These are phyloP conservation scores for Dasypolia templi DNA, from an alignment of 2,888 invertebrate genomes.

Conservation along the genomic window DNA sequence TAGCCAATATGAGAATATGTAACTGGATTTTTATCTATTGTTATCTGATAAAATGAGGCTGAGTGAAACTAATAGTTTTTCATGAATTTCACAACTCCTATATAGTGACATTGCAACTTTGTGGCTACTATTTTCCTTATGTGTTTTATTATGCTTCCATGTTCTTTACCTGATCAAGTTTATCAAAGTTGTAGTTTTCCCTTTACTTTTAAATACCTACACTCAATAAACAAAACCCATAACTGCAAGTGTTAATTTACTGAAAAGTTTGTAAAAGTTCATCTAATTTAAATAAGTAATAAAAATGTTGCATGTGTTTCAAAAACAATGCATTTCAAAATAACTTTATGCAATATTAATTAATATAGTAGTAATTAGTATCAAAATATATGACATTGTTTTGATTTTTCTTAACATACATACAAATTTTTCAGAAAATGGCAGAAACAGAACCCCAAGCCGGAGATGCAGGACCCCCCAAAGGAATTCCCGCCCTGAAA, in stretches of 20 bases:
- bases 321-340: background rate
- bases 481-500: conserved; percentile 92
- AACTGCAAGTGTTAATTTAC: background rate
- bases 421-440: conserved; percentile 76
- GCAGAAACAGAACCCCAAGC: conserved; percentile 81
- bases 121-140: conserved; percentile 38
- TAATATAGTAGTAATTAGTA: background rate
- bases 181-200: background rate
- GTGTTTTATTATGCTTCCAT: background rate
- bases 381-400: background rate
- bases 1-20: conserved; percentile 30
- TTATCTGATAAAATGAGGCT: conserved; percentile 68
- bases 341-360: background rate
- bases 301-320: background rate
- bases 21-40: conserved; percentile 61
- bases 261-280: background rate
- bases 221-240: background rate
- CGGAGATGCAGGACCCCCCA: conserved; percentile 86
- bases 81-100: conserved; percentile 26
- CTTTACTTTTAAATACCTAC: background rate
- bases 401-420: background rate
- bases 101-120: conserved; percentile 31
- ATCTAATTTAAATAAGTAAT: background rate
- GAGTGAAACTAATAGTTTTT: conserved; percentile 40
- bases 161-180: background rate